A percentile compares a stretch with the other conserved stretches of the same genome.
phyloP scores from a whole-genome alignment of 2,888 invertebrate species.

The Limnephilus marmoratus region DNA sequence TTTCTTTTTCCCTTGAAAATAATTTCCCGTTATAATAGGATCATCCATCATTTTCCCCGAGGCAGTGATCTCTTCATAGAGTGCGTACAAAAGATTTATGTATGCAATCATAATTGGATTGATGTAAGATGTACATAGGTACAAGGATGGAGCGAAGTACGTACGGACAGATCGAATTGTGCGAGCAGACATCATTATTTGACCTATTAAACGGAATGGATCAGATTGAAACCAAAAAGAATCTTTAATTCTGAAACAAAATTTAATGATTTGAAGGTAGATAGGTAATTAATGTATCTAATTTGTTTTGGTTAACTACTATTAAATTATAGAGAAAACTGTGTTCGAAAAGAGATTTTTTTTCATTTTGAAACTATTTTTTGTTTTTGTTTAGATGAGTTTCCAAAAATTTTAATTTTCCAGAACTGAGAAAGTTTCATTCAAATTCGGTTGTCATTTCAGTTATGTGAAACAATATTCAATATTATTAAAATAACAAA shows the following conservation, averaged over 20 bases:
- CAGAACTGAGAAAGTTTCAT: too few relatives aligned
- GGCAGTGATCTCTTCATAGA: conserved; percentile 52
- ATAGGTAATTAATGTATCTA: background rate
- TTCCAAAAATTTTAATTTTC: too few relatives aligned
- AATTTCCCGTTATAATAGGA: conserved; percentile 32
- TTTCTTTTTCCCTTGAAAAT: conserved; percentile 25
- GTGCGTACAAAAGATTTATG: conserved; percentile 28
- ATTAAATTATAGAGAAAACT: too few relatives aligned
- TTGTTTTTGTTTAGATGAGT: too few relatives aligned
- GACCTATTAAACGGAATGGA: background rate
- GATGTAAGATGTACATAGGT: background rate
- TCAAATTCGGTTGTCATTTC: too few relatives aligned
- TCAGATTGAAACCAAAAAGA: background rate
- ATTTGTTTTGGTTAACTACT: too few relatives aligned
- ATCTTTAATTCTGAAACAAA: background rate
- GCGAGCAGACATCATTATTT: background rate
- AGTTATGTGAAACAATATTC: too few relatives aligned
- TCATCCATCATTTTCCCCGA: conserved; percentile 47
- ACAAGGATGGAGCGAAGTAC: background rate
- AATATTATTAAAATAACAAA: too few relatives aligned
- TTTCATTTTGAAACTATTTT: too few relatives aligned
- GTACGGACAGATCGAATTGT: background rate
- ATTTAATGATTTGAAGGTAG: background rate
- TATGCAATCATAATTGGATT: conserved; percentile 34
- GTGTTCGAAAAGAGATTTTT: too few relatives aligned